Conservation (phyloP, 1,140 invertebrate species). For the Globodera ellingtonae region DNA sequence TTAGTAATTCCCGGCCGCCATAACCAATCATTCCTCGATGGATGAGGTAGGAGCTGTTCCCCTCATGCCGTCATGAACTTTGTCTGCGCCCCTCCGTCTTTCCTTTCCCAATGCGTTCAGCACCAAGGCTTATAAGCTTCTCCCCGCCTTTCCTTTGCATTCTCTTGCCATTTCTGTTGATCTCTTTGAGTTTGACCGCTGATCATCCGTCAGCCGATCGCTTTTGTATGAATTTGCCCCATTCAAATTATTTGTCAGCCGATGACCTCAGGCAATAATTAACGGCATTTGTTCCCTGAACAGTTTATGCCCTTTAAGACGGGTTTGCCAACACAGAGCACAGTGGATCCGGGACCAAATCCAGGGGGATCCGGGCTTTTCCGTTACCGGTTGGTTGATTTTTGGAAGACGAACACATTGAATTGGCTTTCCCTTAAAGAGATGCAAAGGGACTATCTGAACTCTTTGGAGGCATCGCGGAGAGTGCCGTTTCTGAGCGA, state of each 20-base stretch:
- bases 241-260: constrained; percentile 35
- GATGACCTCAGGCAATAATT: constrained; percentile 27
- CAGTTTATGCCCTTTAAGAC: neutral
- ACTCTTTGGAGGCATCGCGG: neutral
- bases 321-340: neutral
- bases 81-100: neutral
- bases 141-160: neutral
- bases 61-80: neutral
- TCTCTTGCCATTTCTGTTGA: neutral
- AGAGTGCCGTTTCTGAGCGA: neutral
- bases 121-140: neutral
- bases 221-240: constrained; percentile 33
- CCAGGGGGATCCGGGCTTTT: neutral
- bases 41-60: neutral
- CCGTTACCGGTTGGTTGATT: neutral
- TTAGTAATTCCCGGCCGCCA: neutral
- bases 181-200: neutral
- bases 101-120: neutral
- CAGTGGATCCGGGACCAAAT: constrained; percentile 18
- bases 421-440: neutral
- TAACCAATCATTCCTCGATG: neutral
- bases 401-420: neutral
- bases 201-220: neutral
- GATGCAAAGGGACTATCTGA: constrained; percentile 3
- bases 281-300: neutral